phyloP scores from a whole-genome alignment of 1,140 invertebrate genomes.

The Pararge aegeria region DNA sequence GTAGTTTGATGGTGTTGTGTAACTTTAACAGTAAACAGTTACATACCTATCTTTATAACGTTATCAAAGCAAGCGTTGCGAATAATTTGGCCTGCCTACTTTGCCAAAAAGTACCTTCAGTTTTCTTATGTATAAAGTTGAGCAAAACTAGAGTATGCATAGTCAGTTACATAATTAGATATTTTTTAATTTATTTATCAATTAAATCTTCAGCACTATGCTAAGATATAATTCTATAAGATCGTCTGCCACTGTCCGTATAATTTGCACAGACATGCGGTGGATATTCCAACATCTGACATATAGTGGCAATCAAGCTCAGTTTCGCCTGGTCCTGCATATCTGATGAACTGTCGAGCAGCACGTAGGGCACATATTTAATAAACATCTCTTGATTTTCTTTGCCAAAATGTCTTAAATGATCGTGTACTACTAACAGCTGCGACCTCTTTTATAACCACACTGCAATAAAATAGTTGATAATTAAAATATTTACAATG shows the following conservation, averaged over 20 bases:
- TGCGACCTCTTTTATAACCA: slow-evolving; percentile 16
- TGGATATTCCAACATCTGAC: slow-evolving; percentile 8
- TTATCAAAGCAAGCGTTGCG: too few species aligned
- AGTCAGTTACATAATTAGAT: too few species aligned
- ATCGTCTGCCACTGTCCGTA: neutral
- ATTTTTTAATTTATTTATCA: too few species aligned
- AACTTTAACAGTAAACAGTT: too few species aligned
- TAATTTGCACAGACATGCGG: neutral
- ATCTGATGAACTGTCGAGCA: slow-evolving; percentile 4
- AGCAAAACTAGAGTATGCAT: too few species aligned
- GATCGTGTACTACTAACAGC: slow-evolving; percentile 1
- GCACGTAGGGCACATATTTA: slow-evolving; percentile 8
- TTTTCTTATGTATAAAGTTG: too few species aligned
- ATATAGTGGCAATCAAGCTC: slow-evolving; percentile 2
- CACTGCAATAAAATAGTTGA: slow-evolving; percentile 20
- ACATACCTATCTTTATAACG: too few species aligned
- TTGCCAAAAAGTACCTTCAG: too few species aligned
- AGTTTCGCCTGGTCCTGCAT: slow-evolving; percentile 3
- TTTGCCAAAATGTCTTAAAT: slow-evolving; percentile 8
- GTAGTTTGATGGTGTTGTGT: too few species aligned
- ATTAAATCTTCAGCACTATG: neutral
- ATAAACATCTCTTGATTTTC: neutral
- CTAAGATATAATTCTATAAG: neutral
- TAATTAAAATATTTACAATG: neutral
- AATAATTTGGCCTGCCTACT: too few species aligned